Base-by-base conservation (phyloP, 2,797 vertebrate genomes). In the Rousettus madagascariensis region DNA sequence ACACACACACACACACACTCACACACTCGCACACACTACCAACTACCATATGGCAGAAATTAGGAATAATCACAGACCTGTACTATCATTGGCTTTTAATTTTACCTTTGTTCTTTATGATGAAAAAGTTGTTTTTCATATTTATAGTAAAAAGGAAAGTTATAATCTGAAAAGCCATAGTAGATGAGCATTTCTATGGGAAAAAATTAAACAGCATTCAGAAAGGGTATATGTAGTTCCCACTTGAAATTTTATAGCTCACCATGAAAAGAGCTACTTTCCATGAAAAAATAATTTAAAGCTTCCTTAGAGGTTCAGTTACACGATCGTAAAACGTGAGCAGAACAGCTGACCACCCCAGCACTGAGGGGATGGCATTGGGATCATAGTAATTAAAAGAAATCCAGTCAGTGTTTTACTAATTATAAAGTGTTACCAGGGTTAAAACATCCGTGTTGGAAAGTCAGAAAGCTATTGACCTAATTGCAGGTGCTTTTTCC, bases 381-480 rank as follows among this genome's bases (percentile, higher is more conserved):
- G 96, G 89, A 96, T 96, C 97, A 97, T 6, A 53, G 22, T 95
- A 55, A 97, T 96, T 82, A 51, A 68, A 83, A 89, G n/a, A 72
- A 94, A 95, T 82, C 57, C 94, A 94, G 86, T 41, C 96, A 55
- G 3, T 19, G 9, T 78, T 97, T 83, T 87, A 80, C 49, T 93
- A 96, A 97, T 98, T 82, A 57, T 96, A 92, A 94, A 86, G 5
- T 38, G 11, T 82, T 98, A 92, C 38, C 69, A 66, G 9, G 33
- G 41, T 84, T 97, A 94, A 96, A 97, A 96, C 66, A 92, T 89
- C 51, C 10, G 3, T 95, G 85, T 87, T 95, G 90, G 92, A 95
- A 96, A 96, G 75, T 95, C 28, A 87, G 95, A 95, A 92, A 97
- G 36, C 74, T 91, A 7, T 95, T 97, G 95, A 97, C 75, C 95